These are phyloP conservation scores for Heliconius sara DNA, from an alignment of 2,888 invertebrate species.

Conservation along the genomic window DNA sequence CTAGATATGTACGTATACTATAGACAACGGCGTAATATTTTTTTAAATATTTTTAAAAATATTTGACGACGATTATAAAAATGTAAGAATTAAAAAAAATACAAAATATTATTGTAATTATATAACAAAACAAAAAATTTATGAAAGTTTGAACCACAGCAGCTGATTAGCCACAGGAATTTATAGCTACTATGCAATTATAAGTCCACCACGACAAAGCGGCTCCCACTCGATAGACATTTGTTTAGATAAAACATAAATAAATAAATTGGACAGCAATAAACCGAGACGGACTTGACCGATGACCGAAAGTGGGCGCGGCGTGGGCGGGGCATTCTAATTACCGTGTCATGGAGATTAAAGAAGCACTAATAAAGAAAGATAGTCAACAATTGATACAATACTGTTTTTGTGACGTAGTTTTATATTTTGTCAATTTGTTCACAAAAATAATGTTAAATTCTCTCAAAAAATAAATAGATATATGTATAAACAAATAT, in stretches of 20 bases:
- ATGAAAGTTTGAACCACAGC: not conserved
- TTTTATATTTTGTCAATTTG: not conserved
- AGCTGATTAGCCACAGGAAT: not conserved
- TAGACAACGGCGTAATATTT: no score
- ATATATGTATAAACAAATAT: not conserved
- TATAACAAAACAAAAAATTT: not conserved
- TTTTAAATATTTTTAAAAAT: no score
- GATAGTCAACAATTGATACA: conserved; percentile 21
- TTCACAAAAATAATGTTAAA: not conserved
- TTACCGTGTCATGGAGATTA: conserved; percentile 50
- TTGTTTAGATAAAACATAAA: conserved; percentile 49
- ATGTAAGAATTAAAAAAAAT: not conserved
- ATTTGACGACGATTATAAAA: not conserved
- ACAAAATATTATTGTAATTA: not conserved
- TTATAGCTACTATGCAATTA: conserved; percentile 28
- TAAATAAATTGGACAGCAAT: conserved; percentile 51
- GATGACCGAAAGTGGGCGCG: conserved; percentile 53
- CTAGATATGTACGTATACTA: no score
- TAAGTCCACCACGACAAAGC: conserved; percentile 44
- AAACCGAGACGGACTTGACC: conserved; percentile 50
- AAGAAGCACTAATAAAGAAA: conserved; percentile 25
- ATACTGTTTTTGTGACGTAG: not conserved
- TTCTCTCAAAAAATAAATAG: not conserved
- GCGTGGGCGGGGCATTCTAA: conserved; percentile 52
- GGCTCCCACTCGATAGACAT: conserved; percentile 44